Base-by-base conservation (phyloP, 2,113 vertebrate genomes). In the Prunella himalayana region DNA sequence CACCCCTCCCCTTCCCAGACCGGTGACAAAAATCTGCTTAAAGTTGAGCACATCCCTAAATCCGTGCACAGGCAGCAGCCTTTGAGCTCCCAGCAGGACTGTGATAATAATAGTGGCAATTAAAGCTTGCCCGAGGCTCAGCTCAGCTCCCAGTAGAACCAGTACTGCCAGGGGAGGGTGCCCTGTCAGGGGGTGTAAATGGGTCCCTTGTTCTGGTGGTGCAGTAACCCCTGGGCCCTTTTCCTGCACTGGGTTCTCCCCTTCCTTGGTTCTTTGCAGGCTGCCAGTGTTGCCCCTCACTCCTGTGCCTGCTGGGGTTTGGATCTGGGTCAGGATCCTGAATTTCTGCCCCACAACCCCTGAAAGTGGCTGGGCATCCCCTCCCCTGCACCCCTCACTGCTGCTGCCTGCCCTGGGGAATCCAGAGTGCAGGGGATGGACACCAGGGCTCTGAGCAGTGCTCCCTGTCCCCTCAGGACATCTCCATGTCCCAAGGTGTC, bases 401-500 rank as follows among this genome's bases (percentile, higher is more conserved):
- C 28, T 3, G 8, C n/a, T 21, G 37, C 64, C 78, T 10, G 54
- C 44, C 1, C 21, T 1, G 7, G 24, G 14, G 53, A 16, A 23
- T 9, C 54, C 42, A 1, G 9, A 57, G 15, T 4, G n/a, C 42
- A 3, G 57, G 17, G 47, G 22, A 4, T 18, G 68, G 63, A 14
- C 25, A 1, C 15, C 0, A 6, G 35, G 49, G 19, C 60, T 41
- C 44, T 61, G 64, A 37, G 70, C 37, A 13, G 28, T 14, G 64
- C 17, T 23, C 45, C 10, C 25, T 69, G 54, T 77, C 21, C 30
- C 20, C 23, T 8, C 8, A 15, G 41, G 33, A 39, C 59, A 22
- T 15, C 28, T 59, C 2, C 0, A 5, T n/a, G 42, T 68, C 49
- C 82, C 1, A 0, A 2, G 21, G 59, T 37, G 54, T 50, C 39